These are phyloP conservation scores for Nomia melanderi DNA, from an alignment of 1,140 invertebrate species.

Conservation along the genomic window DNA sequence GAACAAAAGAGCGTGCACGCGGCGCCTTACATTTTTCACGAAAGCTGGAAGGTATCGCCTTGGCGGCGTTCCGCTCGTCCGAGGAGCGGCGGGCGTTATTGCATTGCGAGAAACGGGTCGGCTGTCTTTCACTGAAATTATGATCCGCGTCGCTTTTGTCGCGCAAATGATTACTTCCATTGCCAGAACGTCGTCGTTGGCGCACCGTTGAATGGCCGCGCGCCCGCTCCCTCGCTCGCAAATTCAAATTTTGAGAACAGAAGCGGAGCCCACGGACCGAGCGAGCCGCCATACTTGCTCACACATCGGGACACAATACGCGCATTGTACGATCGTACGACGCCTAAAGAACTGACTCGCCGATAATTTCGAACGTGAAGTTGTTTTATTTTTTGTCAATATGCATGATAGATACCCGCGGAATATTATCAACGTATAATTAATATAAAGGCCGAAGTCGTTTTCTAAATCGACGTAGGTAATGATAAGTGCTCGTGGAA, in stretches of 20 bases:
- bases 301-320: not conserved
- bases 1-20: not conserved
- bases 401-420: no score
- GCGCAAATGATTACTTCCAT: not conserved
- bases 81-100: not conserved
- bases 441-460: no score
- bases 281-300: not conserved
- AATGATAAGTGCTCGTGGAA: no score
- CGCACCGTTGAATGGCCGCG: not conserved
- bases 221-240: not conserved
- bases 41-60: not conserved
- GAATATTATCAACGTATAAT: no score
- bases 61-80: not conserved
- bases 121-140: not conserved
- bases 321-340: not conserved
- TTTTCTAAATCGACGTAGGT: no score
- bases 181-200: not conserved
- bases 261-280: not conserved
- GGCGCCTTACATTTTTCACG: not conserved
- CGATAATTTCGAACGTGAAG: not conserved
- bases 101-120: not conserved
- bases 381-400: no score
- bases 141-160: not conserved
- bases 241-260: constrained; percentile 16
- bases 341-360: not conserved